Base-by-base conservation (phyloP, 2,888 invertebrate genomes). In the Lithophane leautieri region DNA sequence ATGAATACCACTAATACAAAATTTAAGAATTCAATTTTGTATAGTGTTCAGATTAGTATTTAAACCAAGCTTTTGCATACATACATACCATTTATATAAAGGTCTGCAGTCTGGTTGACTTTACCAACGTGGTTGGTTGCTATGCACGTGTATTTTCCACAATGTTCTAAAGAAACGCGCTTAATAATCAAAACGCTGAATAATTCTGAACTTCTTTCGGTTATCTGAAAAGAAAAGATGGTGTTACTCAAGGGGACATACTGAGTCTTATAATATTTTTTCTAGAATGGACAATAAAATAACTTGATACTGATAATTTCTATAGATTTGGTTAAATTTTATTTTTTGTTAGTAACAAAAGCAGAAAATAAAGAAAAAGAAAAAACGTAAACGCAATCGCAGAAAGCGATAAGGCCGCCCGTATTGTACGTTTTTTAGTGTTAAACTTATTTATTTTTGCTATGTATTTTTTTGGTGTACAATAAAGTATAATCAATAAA, bases 41-140 rank as follows among this genome's bases (percentile, higher is more conserved):
- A 34, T n/a, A 34, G 9, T 7, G 6, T 11, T 7, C 3, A 47
- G 0, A 52, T 44, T 2, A 34, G 0, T 4, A 78, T 58, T 56
- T 70, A 12, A 44, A 11, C 0, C 0, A 74, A 66, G 66, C 56
- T 4, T 70, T 74, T 70, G 47, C 68, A 8, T 25, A 83, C 68
- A 8, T 25, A 83, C 94, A 94, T 95, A 98, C 98, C 98, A 93
- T 97, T 97, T 67, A 98, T 98, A 93, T 97, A 97, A 72, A 98
- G 95, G 79, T 97, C 97, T 0, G 98, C 97, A 3, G 98, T 97
- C 89, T 97, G 97, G 91, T 97, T 97, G 56, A 97, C 97, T 92
- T 97, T 97, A 0, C 98, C 97, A 7, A 98, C 98, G 76, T 97
- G 97, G 91, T 98, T 98, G 16, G 97, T 97, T 0, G 98, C 98